Percentiles rank a stretch among this genome's conserved stretches.
phyloP scores from a whole-genome alignment of 2,797 vertebrate species.

The Gobionotothen gibberifrons region DNA sequence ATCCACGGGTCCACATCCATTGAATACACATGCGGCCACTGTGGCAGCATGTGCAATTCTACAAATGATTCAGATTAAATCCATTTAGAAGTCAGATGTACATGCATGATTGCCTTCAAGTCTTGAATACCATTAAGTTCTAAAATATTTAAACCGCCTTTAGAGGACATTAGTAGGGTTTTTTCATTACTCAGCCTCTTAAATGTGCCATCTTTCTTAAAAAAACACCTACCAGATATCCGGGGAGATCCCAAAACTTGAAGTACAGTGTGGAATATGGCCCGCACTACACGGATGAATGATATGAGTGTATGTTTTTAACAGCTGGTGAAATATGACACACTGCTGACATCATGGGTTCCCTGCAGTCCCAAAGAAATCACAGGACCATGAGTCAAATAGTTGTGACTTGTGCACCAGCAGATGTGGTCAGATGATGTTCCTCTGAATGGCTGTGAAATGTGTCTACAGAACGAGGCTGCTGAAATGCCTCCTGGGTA shows the following conservation, averaged over 20 bases:
- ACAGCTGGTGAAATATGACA: constrained; percentile 42
- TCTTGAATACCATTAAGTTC: constrained; percentile 46
- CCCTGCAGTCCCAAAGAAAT: constrained; percentile 21
- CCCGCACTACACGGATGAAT: constrained; percentile 3
- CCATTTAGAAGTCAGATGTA: constrained; percentile 50
- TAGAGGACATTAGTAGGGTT: constrained; percentile 43
- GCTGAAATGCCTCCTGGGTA: neutral
- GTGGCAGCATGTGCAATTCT: constrained; percentile 29
- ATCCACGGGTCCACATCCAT: neutral
- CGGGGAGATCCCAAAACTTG: constrained; percentile 5
- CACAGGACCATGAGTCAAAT: constrained; percentile 8
- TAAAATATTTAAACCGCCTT: constrained; percentile 63
- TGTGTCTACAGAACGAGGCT: neutral
- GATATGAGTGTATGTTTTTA: constrained; percentile 32
- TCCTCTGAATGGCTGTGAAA: neutral
- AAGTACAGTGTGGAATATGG: constrained; percentile 12
- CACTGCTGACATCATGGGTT: constrained; percentile 26
- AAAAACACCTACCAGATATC: constrained; percentile 4
- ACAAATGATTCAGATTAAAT: constrained; percentile 52
- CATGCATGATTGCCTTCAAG: constrained; percentile 53
- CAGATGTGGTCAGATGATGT: neutral
- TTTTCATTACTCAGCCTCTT: constrained; percentile 14
- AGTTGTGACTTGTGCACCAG: neutral
- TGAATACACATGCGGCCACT: constrained; percentile 8
- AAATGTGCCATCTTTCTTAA: constrained; percentile 9